These are phyloP conservation scores for Podiceps cristatus DNA, from an alignment of 2,113 vertebrate species.

Conservation along the genomic window DNA sequence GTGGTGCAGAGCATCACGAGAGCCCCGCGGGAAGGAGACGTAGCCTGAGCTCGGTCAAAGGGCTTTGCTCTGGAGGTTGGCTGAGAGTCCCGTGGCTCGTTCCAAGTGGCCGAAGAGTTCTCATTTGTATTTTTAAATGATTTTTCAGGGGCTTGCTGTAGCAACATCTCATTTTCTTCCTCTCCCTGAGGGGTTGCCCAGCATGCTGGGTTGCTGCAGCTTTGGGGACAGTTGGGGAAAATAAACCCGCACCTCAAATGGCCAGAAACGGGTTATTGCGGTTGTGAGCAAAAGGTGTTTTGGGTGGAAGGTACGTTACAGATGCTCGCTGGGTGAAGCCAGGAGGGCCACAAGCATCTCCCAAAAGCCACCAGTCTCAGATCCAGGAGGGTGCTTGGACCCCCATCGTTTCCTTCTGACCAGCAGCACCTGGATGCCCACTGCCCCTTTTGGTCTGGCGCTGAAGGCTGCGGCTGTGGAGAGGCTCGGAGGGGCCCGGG, in stretches of 20 bases:
- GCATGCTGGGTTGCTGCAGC: not conserved
- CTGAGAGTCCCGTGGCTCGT: not conserved
- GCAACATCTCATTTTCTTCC: accelerated
- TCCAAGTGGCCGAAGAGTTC: not conserved
- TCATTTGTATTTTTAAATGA: not conserved
- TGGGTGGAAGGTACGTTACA: not conserved
- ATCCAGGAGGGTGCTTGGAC: not conserved
- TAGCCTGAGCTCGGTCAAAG: not conserved
- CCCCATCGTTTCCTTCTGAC: not conserved
- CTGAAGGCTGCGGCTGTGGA: not conserved
- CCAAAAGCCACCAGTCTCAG: not conserved
- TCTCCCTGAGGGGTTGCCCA: not conserved
- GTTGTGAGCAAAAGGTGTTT: not conserved
- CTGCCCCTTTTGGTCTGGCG: not conserved
- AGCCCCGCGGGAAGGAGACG: not conserved
- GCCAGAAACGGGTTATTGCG: not conserved
- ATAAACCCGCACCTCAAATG: accelerated
- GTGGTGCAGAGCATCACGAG: accelerated
- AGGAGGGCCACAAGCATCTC: not conserved
- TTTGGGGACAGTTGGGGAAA: not conserved
- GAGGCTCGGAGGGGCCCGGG: not conserved
- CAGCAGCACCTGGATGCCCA: not conserved
- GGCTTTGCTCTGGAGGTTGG: not conserved
- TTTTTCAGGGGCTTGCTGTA: not conserved
- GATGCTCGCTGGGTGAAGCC: not conserved